These are phyloP conservation scores for Buathra laborator DNA, from an alignment of 2,888 invertebrate species.

Conservation along the genomic window DNA sequence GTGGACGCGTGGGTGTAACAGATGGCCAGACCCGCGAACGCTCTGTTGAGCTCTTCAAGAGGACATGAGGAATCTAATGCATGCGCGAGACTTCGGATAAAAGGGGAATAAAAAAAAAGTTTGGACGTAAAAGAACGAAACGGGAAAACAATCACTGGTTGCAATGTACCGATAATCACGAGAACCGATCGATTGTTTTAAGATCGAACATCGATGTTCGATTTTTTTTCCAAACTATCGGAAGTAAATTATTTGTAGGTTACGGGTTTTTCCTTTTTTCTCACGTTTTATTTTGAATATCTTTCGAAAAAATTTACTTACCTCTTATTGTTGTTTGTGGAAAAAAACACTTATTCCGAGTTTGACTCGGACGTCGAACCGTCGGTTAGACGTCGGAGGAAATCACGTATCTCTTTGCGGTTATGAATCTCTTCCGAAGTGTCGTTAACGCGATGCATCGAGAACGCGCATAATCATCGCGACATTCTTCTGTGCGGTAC, in stretches of 20 bases:
- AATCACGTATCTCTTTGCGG: conserved; percentile 7
- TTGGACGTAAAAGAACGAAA: not conserved
- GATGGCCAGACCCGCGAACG: conserved; percentile 56
- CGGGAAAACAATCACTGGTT: not conserved
- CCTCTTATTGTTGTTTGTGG: too few species aligned
- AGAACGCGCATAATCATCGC: conserved; percentile 21
- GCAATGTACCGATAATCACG: not conserved
- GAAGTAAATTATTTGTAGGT: too few species aligned
- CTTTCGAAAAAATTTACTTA: too few species aligned
- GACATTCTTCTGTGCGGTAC: conserved; percentile 22
- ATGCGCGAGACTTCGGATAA: not conserved
- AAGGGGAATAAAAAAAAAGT: not conserved
- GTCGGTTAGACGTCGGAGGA: not conserved
- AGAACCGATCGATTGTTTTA: not conserved
- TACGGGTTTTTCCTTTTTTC: too few species aligned
- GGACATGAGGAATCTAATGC: conserved; percentile 22
- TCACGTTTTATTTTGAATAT: too few species aligned
- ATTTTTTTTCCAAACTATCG: too few species aligned
- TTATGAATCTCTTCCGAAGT: not conserved
- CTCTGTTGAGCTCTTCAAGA: conserved; percentile 23
- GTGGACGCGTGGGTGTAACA: conserved; percentile 70
- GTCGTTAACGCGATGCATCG: conserved; percentile 29
- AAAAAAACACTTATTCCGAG: too few species aligned
- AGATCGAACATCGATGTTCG: not conserved
- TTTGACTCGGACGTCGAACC: not conserved